These are phyloP conservation scores for Calcarius lapponicus DNA, from an alignment of 2,797 vertebrate species.

Conservation along the genomic window DNA sequence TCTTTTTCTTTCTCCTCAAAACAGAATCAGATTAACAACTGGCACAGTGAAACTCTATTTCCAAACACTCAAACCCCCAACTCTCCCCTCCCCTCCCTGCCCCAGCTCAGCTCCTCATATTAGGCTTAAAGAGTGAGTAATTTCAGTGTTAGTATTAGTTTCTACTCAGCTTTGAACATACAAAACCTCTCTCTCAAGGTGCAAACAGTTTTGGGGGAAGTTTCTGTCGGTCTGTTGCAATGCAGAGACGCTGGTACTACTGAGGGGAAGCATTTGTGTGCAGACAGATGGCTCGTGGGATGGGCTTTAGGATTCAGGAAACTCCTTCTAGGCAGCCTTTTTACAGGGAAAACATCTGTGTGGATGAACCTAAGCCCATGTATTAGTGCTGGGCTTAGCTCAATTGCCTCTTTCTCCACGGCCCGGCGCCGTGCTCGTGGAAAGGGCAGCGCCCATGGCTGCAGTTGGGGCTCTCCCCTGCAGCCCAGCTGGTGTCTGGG, in stretches of 20 bases:
- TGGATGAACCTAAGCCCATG: not conserved
- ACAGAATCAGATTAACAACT: not conserved
- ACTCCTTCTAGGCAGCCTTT: not conserved
- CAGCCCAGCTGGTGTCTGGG: not conserved
- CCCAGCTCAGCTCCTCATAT: not conserved
- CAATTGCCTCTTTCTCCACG: not conserved
- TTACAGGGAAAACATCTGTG: not conserved
- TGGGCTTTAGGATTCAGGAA: not conserved
- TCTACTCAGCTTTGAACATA: not conserved
- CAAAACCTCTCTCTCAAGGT: not conserved
- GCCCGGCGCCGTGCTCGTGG: not conserved
- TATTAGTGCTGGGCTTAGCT: not conserved
- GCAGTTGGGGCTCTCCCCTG: not conserved
- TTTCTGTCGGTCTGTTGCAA: rapidly evolving
- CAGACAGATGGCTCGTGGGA: not conserved
- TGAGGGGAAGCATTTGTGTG: not conserved
- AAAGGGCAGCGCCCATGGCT: not conserved
- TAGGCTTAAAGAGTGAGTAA: not conserved
- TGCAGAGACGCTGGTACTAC: not conserved
- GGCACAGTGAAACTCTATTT: not conserved
- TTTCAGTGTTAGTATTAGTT: not conserved
- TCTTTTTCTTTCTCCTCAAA: not conserved
- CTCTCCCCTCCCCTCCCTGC: not conserved
- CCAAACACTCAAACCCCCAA: not conserved
- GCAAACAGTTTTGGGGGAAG: not conserved